Conservation (phyloP, 2,113 vertebrate species). For the Erythrocercus mccallii region DNA sequence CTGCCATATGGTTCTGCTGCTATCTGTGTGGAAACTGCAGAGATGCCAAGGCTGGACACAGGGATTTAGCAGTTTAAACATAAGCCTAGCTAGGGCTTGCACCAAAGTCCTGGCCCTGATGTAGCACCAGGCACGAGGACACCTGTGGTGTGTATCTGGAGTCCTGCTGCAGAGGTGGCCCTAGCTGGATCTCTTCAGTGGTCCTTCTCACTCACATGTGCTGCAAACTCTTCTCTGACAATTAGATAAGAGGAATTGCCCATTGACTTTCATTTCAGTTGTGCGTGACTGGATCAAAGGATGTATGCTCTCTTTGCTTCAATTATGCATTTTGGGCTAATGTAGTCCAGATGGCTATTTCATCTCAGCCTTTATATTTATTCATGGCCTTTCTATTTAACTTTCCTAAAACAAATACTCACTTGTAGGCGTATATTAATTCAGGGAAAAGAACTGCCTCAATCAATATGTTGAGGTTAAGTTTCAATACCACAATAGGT, state of each 20-base stretch:
- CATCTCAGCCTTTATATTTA: constrained; percentile 18
- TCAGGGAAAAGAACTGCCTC: constrained; percentile 28
- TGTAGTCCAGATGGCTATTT: constrained; percentile 50
- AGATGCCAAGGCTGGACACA: not conserved
- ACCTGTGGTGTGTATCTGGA: not conserved
- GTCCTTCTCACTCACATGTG: not conserved
- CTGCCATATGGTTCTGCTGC: not conserved
- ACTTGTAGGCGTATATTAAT: constrained; percentile 13
- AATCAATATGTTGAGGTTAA: constrained; percentile 36
- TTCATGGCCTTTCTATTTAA: constrained; percentile 43
- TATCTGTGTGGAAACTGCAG: not conserved
- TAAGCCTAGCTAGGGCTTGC: not conserved
- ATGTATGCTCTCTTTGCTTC: not conserved
- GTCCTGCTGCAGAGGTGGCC: not conserved
- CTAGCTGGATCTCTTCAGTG: not conserved
- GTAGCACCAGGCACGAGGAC: fast-evolving
- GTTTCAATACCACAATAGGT: constrained; percentile 5
- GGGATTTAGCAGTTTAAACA: not conserved
- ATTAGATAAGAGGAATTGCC: constrained; percentile 33
- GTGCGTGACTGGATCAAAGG: constrained; percentile 53
- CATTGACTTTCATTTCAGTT: constrained; percentile 37
- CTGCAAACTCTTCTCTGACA: not conserved
- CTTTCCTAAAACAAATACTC: constrained; percentile 47
- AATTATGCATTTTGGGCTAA: not conserved
- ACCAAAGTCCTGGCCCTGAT: not conserved